Percentiles rank a stretch among this genome's conserved stretches.
phyloP scores from a whole-genome alignment of 2,113 vertebrate species.

The Edolisoma coerulescens region DNA sequence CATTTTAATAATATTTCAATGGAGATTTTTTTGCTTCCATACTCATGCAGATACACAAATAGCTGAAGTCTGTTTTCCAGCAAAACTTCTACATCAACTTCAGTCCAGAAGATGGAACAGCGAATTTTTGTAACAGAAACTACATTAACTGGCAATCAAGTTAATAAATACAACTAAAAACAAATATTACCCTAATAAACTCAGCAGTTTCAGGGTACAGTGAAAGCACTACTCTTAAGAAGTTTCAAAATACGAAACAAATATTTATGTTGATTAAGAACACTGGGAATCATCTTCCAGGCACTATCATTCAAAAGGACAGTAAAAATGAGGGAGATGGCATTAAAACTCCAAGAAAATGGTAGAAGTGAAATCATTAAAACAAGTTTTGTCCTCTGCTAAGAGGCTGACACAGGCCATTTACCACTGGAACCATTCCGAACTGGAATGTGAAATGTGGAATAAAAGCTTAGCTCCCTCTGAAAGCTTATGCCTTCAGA shows the following conservation, averaged over 20 bases:
- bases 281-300: background rate
- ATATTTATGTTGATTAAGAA: background rate
- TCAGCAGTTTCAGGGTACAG: background rate
- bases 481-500: background rate
- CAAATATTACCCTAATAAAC: background rate
- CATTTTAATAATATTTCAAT: background rate
- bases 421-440: background rate
- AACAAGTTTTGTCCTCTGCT: background rate
- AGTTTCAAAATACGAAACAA: background rate
- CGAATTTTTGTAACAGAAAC: background rate
- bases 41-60: background rate
- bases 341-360: background rate
- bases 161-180: background rate
- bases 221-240: background rate
- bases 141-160: background rate
- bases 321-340: background rate
- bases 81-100: background rate
- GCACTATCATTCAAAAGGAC: background rate
- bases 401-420: background rate
- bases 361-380: background rate
- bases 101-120: background rate
- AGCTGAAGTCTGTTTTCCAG: background rate
- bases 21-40: background rate
- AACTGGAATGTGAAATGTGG: background rate
- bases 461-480: background rate